phyloP scores from a whole-genome alignment of 2,797 vertebrate genomes.

The Lagodon rhomboides region DNA sequence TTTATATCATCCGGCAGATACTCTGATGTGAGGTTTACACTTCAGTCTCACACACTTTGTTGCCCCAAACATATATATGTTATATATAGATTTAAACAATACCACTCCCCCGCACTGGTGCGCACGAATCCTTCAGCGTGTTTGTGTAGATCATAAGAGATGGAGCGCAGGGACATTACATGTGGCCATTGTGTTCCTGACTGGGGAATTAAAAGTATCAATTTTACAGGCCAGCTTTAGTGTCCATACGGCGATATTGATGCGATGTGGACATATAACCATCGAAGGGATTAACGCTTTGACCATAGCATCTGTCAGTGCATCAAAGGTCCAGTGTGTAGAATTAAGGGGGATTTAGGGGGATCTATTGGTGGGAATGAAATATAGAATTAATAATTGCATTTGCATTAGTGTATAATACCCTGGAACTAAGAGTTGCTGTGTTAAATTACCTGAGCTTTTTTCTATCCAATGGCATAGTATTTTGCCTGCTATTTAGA shows the following conservation, averaged over 20 bases:
- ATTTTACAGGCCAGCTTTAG: conserved; percentile 2
- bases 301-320: conserved; percentile 19
- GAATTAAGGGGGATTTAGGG: too few relatives aligned
- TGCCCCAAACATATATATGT: not conserved
- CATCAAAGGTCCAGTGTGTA: conserved; percentile 1
- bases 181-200: not conserved
- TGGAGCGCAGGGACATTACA: not conserved
- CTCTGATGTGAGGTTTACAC: conserved; percentile 15
- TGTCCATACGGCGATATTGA: conserved; percentile 22
- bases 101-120: not conserved
- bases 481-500: too few relatives aligned
- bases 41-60: not conserved
- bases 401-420: too few relatives aligned
- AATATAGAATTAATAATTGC: too few relatives aligned
- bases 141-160: conserved; percentile 8
- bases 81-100: conserved; percentile 10
- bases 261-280: conserved; percentile 15
- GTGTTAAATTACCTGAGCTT: too few relatives aligned
- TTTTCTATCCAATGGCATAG: too few relatives aligned
- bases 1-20: conserved; percentile 14
- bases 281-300: conserved; percentile 18
- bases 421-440: too few relatives aligned
- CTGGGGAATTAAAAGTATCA: not conserved
- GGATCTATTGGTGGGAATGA: too few relatives aligned
- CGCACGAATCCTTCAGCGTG: not conserved